Conservation (phyloP, 2,888 invertebrate genomes). For the Clitarchus hookeri region DNA sequence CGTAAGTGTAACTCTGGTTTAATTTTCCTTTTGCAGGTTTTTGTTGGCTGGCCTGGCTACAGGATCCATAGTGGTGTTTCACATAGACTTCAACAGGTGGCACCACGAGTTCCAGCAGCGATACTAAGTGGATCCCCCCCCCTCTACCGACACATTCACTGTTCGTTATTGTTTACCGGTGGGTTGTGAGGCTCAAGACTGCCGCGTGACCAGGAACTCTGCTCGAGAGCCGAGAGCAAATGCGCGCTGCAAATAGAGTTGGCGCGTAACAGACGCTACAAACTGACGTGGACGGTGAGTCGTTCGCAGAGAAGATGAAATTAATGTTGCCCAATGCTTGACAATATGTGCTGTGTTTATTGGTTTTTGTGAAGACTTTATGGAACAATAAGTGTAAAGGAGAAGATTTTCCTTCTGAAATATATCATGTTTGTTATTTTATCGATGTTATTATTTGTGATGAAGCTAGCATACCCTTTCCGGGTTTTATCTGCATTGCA, state of each 20-base stretch:
- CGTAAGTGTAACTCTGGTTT: no score
- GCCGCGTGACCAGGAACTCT: neutral
- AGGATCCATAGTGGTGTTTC: constrained; percentile 97
- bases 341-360: neutral
- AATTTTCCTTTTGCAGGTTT: constrained; percentile 70
- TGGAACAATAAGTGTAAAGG: neutral
- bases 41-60: constrained; percentile 95
- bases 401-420: neutral
- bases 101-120: constrained; percentile 95
- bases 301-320: neutral
- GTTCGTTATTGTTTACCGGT: neutral
- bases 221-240: no score
- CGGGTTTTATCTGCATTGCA: no score
- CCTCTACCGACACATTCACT: no score
- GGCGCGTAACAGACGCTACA: neutral
- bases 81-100: constrained; percentile 99
- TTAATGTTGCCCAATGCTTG: neutral
- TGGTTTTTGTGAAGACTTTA: no score
- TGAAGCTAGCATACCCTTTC: no score
- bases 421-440: neutral
- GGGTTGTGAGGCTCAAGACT: neutral
- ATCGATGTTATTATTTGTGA: neutral
- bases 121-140: constrained; percentile 62
- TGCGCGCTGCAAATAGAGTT: neutral
- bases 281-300: neutral